Conservation (phyloP, 2,797 vertebrate genomes). For the Jordanella pulchra region DNA sequence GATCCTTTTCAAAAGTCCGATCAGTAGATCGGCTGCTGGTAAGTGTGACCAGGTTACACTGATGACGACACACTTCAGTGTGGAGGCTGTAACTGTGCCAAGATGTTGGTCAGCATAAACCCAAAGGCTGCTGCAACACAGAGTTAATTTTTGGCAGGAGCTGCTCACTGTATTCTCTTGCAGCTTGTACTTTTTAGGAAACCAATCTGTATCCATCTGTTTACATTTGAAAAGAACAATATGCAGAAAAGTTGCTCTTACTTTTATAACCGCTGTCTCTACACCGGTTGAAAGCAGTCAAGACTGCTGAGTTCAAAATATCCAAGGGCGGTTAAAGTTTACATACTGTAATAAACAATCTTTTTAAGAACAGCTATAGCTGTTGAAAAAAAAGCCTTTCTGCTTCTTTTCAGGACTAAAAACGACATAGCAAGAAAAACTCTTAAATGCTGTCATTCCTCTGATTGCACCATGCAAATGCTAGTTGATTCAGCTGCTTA, state of each 20-base stretch:
- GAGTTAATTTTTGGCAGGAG: no score
- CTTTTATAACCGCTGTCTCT: no score
- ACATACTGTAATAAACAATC: slow-evolving; percentile 45
- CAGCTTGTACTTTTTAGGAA: no score
- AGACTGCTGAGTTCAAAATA: slow-evolving; percentile 24
- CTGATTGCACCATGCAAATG: slow-evolving; percentile 71
- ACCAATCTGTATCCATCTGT: no score
- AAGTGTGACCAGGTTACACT: background rate
- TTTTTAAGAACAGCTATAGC: slow-evolving; percentile 35
- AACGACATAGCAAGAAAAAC: slow-evolving; percentile 45
- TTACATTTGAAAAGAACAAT: no score
- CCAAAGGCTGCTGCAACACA: no score
- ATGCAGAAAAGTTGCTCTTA: no score
- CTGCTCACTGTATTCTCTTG: no score
- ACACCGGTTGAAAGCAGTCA: no score
- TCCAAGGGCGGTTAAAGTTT: slow-evolving; percentile 41
- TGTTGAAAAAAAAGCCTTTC: slow-evolving; percentile 35
- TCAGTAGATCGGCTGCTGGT: background rate
- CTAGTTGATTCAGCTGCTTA: slow-evolving; percentile 55
- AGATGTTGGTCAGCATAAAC: no score
- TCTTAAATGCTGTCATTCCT: slow-evolving; percentile 48
- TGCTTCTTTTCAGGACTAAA: slow-evolving; percentile 27
- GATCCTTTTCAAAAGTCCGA: background rate
- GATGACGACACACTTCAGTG: background rate
- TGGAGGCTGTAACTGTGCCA: no score